Evolutionary conservation across 2,797 vertebrate genomes (phyloP).

Genomic region (Cyprinella venusta): DNA sequence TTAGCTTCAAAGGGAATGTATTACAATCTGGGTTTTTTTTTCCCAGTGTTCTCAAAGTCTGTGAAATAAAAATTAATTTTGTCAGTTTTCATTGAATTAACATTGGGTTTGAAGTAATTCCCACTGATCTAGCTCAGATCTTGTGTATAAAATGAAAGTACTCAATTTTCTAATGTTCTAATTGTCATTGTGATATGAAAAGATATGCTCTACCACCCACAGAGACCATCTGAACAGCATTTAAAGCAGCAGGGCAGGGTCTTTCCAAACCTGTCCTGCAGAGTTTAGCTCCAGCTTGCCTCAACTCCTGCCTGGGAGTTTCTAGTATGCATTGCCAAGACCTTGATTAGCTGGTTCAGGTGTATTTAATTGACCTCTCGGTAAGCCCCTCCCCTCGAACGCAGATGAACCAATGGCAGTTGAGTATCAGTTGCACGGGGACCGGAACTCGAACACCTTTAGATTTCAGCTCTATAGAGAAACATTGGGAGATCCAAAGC

Average conservation of each 20-base stretch:
- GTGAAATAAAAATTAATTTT: not conserved
- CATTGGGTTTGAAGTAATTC: slow-evolving; percentile 48
- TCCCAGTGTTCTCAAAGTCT: not conserved
- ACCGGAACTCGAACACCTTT: no score
- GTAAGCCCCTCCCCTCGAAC: no score
- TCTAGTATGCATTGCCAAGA: no score
- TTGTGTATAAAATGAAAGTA: not conserved
- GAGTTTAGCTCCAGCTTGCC: no score
- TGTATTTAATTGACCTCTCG: no score
- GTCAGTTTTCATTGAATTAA: slow-evolving; percentile 51
- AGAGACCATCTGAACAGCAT: not conserved
- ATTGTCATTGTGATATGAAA: not conserved
- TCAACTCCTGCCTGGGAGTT: no score
- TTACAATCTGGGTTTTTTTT: not conserved
- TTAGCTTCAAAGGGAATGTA: slow-evolving; percentile 25
- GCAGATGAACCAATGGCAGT: no score
- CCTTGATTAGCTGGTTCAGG: no score
- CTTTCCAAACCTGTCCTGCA: no score
- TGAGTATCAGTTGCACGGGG: no score
- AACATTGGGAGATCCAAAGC: no score
- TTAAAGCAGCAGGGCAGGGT: not conserved
- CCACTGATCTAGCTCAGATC: slow-evolving; percentile 38
- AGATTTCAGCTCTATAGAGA: no score
- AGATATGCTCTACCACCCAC: not conserved
- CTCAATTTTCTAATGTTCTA: not conserved